These are phyloP conservation scores for Papilio polyxenes DNA, from an alignment of 1,140 invertebrate species.

Conservation along the genomic window DNA sequence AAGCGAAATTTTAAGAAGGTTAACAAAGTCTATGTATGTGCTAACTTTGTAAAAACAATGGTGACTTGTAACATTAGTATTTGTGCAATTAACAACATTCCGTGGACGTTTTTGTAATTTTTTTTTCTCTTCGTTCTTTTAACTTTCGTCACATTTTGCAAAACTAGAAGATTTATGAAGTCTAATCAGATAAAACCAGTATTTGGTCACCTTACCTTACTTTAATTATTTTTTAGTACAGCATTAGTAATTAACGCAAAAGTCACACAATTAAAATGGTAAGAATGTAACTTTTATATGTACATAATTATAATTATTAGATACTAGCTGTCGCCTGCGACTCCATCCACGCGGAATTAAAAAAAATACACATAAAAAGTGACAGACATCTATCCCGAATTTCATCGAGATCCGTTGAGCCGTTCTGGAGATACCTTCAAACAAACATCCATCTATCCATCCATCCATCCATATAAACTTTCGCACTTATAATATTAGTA, in stretches of 20 bases:
- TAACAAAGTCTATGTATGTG: slow-evolving; percentile 60
- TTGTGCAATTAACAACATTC: slow-evolving; percentile 49
- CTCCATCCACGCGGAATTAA: too few species aligned
- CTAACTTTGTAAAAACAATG: slow-evolving; percentile 67
- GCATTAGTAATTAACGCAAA: not conserved
- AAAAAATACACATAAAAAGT: not conserved
- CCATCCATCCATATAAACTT: too few species aligned
- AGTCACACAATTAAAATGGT: not conserved
- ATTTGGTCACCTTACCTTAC: not conserved
- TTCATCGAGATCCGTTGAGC: too few species aligned
- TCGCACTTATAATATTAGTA: too few species aligned
- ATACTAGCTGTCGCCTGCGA: too few species aligned
- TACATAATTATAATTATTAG: not conserved
- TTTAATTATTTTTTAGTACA: not conserved
- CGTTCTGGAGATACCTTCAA: not conserved
- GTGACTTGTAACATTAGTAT: slow-evolving; percentile 51
- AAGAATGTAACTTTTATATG: not conserved
- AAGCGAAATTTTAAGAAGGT: slow-evolving; percentile 53
- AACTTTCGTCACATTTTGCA: slow-evolving; percentile 13
- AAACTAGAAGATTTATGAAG: not conserved
- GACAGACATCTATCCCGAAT: too few species aligned
- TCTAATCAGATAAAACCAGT: not conserved
- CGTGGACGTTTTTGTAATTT: slow-evolving; percentile 23
- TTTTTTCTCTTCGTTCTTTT: slow-evolving; percentile 21
- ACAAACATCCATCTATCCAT: not conserved